Evolutionary conservation across 2,113 vertebrate species (phyloP), one percentile per base, ranked within the genome.

Genomic region (Noctilio leporinus): DNA sequence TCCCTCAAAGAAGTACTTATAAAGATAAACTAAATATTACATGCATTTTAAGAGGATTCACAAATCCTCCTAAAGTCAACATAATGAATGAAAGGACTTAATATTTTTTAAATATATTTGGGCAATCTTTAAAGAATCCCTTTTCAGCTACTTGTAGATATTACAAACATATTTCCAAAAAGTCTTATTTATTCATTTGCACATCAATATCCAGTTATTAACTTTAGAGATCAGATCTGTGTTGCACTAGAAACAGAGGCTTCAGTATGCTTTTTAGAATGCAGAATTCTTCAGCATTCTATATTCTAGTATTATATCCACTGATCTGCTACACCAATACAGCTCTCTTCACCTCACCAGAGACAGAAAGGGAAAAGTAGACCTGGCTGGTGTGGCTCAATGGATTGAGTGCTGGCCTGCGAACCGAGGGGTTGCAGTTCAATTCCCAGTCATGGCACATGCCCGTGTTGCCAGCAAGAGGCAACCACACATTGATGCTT

Each of bases 41-140:
- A 75, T 59, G n/a, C 17, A 80, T 86, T 85, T 95, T 76, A 69
- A 80, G 65, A 43, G 4, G 30, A 30, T 69, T 93, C 49, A 64
- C 4, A 91, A 87, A 53, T 82, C 15, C n/a, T 93, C 81, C 59
- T 65, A 40, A 87, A 82, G 76, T 55, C 45, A 93, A 89, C 26
- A 93, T 64, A 80, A 89, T 47, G 45, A 93, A 69, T 64, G 43
- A 82, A 33, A 84, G 82, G 65, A 93, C 85, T 80, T 93, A 53
- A 62, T 24, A 81, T 92, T 89, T 82, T 62, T 86, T 43, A 96
- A 90, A 90, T 82, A 28, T 55, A 82, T 86, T 86, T 75, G 90
- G 90, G 49, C 24, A 90, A 59, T 47, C 43, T 40, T 93, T 86
- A 51, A 90, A 80, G 43, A 96, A 81, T 81, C 62, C 11, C 65